A percentile compares a stretch with the other conserved stretches of the same genome.
Conservation (phyloP, 1,140 invertebrate species). For the Pseudomyrmex sp. region DNA sequence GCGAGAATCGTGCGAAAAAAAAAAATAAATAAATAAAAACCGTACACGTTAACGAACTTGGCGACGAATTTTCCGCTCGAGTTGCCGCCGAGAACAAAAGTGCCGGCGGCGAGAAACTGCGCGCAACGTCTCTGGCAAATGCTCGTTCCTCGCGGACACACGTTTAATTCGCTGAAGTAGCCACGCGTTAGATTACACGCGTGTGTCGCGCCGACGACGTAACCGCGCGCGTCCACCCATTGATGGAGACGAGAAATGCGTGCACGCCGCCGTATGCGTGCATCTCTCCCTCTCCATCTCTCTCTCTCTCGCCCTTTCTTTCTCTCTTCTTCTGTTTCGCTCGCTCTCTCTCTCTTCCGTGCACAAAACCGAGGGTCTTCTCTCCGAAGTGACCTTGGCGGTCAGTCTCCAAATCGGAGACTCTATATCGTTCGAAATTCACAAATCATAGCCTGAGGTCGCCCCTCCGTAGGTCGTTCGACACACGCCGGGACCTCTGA, state of each 20-base stretch:
- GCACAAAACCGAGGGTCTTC: neutral
- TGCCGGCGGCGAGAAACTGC: conserved; percentile 19
- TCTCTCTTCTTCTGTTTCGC: neutral
- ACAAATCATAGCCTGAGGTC: conserved; percentile 74
- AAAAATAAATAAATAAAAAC: neutral
- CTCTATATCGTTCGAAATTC: conserved; percentile 69
- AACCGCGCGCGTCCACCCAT: conserved; percentile 32
- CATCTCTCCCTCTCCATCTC: neutral
- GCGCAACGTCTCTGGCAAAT: conserved; percentile 1
- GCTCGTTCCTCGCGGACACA: neutral
- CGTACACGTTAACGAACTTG: neutral
- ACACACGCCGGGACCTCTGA: conserved; percentile 3
- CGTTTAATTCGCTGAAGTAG: conserved; percentile 8
- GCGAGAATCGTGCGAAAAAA: neutral
- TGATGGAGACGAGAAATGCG: conserved; percentile 54
- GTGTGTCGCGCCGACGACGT: conserved; percentile 4
- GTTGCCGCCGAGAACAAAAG: neutral
- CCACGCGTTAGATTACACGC: conserved; percentile 32
- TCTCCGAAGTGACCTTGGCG: conserved; percentile 77
- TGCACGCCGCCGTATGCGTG: conserved; percentile 15
- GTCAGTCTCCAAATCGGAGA: conserved; percentile 77
- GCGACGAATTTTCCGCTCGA: conserved; percentile 21
- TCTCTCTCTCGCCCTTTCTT: neutral
- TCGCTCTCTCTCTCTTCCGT: neutral
- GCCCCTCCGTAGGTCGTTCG: conserved; percentile 29